Base-by-base conservation (phyloP, 2,797 vertebrate species). In the Melanogrammus aeglefinus region DNA sequence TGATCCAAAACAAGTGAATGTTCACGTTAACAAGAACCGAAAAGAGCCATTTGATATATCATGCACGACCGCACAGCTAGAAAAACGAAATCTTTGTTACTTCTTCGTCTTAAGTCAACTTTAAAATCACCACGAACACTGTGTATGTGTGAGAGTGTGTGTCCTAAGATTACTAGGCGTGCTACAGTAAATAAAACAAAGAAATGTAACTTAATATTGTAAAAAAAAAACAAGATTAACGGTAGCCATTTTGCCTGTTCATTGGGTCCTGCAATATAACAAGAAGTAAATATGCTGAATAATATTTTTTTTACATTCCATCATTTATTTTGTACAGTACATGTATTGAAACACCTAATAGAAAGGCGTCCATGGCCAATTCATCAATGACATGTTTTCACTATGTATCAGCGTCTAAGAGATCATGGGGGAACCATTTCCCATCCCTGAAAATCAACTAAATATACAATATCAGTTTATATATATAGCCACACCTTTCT, bases 1-100 rank as follows among this genome's bases (percentile, higher is more conserved):
- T 95, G 94, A 95, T 95, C 94, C 92, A 92, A 96, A 96, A 95
- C 94, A 94, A 95, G 93, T 95, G 90, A 0, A 39, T 82, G 79
- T 82, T 73, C 76, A 80, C 85, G 85, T 86, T 38, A 74, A 78
- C 0, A 77, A 89, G 86, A 78, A 91, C 21, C 4, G 6, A 88
- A 79, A 31, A 24, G 35, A 89, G 91, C 84, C 89, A 82, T 86
- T 83, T 87, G 74, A 83, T 86, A 85, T 82, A 90, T 84, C 90
- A 93, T 94, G 92, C 92, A 92, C 91, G 83, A 89, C 87, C 93
- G 92, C 92, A 92, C 91, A 84, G 88, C 87, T 88, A 87, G 82
- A 89, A 87, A 90, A n/a, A 39, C 36, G 4, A 38, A 21, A 71
- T 71, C 27, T 71, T 31, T 29, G 69, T 33, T 87, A 66, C 84